These are phyloP conservation scores for Lates calcarifer DNA, from an alignment of 2,113 vertebrate genomes.

Conservation along the genomic window DNA sequence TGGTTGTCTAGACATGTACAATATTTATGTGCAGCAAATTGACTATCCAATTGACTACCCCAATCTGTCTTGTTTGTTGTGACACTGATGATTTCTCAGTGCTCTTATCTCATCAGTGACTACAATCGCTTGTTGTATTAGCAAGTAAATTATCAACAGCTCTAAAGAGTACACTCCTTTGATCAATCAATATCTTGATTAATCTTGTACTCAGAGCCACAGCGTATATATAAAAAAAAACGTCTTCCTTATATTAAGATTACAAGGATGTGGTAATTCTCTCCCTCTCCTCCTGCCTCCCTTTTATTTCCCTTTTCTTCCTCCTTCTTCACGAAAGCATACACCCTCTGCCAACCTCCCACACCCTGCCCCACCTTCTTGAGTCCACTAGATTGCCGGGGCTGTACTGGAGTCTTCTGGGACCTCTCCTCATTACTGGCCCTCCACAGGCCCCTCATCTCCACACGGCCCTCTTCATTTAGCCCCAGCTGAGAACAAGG, in stretches of 20 bases:
- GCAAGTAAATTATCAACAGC: conserved; percentile 42
- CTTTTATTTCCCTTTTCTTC: neutral
- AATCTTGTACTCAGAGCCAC: neutral
- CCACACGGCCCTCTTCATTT: conserved; percentile 70
- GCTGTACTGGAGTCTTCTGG: conserved; percentile 59
- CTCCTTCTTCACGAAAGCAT: neutral
- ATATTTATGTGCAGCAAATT: conserved; percentile 34
- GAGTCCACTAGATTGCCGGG: conserved; percentile 44
- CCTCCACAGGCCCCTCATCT: conserved; percentile 65
- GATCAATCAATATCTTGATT: conserved; percentile 28
- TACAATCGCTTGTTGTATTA: conserved; percentile 53
- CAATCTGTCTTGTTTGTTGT: conserved; percentile 31
- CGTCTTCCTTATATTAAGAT: neutral
- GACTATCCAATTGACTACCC: neutral
- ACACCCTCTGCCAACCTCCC: neutral
- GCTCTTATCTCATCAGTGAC: conserved; percentile 53
- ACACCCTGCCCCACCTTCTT: neutral
- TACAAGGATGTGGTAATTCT: neutral
- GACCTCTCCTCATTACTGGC: conserved; percentile 77
- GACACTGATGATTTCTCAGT: conserved; percentile 27
- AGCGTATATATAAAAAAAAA: conserved; percentile 11
- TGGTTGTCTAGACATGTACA: neutral
- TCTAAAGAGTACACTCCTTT: conserved; percentile 29
- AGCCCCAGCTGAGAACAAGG: conserved; percentile 54
- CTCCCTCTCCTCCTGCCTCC: neutral